A percentile compares a stretch with the other conserved stretches of the same genome.
phyloP scores from a whole-genome alignment of 2,888 invertebrate genomes.

The Tetramorium bicarinatum region DNA sequence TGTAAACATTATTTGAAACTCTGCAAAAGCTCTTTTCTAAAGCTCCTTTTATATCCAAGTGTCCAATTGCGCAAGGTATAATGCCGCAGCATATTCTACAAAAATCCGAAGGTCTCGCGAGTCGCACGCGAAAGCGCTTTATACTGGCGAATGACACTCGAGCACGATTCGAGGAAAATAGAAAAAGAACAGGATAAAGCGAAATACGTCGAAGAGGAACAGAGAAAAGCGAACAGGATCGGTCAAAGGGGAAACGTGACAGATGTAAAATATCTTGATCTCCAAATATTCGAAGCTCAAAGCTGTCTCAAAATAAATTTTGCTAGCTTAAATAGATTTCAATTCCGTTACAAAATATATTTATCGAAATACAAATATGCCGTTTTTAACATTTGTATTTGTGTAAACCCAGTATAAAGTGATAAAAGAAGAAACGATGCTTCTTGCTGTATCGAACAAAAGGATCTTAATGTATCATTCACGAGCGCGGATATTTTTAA shows the following conservation, averaged over 20 bases:
- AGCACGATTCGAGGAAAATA: constrained; percentile 35
- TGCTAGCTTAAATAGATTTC: neutral
- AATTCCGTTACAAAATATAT: neutral
- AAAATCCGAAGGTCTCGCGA: constrained; percentile 37
- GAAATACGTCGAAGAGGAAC: constrained; percentile 13
- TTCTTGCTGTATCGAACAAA: neutral
- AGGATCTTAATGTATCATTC: neutral
- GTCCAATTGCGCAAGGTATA: constrained; percentile 17
- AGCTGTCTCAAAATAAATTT: neutral
- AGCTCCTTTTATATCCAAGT: constrained; percentile 8
- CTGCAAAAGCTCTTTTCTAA: constrained; percentile 9
- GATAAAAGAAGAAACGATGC: neutral
- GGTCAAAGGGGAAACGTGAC: neutral
- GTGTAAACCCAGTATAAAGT: neutral
- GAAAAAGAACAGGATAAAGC: constrained; percentile 23
- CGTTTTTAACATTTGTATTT: neutral
- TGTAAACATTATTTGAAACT: neutral
- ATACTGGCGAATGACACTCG: constrained; percentile 33
- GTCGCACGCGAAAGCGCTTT: constrained; percentile 37
- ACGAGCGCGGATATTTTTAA: neutral
- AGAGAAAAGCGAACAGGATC: constrained; percentile 9
- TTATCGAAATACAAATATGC: neutral
- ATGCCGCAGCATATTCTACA: constrained; percentile 25
- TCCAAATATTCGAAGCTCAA: constrained; percentile 8
- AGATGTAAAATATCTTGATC: neutral